phyloP scores from a whole-genome alignment of 2,113 vertebrate genomes.

The Trematomus loennbergii region DNA sequence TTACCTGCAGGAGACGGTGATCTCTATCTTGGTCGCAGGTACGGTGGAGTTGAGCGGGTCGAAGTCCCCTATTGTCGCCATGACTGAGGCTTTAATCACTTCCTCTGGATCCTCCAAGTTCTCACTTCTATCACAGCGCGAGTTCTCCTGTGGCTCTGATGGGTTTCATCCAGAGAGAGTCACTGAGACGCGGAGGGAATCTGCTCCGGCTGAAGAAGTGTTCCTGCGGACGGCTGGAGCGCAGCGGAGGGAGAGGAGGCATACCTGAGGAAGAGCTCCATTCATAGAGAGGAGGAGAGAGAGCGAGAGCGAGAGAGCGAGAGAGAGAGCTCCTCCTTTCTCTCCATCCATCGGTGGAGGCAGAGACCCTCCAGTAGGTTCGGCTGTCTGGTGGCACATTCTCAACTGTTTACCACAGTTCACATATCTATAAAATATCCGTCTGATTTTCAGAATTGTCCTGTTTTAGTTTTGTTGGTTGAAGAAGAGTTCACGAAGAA shows the following conservation, averaged over 20 bases:
- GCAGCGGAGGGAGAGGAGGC: conserved; percentile 41
- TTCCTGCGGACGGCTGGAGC: conserved; percentile 30
- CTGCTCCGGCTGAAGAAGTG: conserved; percentile 10
- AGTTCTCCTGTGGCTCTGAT: not conserved
- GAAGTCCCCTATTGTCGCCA: conserved; percentile 91
- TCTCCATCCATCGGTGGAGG: conserved; percentile 67
- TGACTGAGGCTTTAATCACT: conserved; percentile 62
- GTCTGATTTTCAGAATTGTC: too few relatives aligned
- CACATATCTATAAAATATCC: too few relatives aligned
- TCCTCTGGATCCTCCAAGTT: conserved; percentile 52
- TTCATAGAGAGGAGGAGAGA: conserved; percentile 32
- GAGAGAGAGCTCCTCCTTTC: not conserved
- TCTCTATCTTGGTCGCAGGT: conserved; percentile 95
- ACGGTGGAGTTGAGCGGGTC: conserved; percentile 88
- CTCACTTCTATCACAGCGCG: conserved; percentile 4
- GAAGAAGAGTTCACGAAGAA: too few relatives aligned
- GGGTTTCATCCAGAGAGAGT: conserved; percentile 12
- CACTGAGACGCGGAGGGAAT: not conserved
- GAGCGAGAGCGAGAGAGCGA: not conserved
- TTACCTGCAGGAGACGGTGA: conserved; percentile 95
- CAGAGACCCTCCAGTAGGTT: conserved; percentile 32
- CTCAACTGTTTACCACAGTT: too few relatives aligned
- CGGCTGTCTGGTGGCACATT: not conserved
- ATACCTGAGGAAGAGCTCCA: conserved; percentile 66
- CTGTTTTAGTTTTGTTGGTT: too few relatives aligned